Conservation (phyloP, 2,888 invertebrate species). For the Nesidiocoris tenuis region DNA sequence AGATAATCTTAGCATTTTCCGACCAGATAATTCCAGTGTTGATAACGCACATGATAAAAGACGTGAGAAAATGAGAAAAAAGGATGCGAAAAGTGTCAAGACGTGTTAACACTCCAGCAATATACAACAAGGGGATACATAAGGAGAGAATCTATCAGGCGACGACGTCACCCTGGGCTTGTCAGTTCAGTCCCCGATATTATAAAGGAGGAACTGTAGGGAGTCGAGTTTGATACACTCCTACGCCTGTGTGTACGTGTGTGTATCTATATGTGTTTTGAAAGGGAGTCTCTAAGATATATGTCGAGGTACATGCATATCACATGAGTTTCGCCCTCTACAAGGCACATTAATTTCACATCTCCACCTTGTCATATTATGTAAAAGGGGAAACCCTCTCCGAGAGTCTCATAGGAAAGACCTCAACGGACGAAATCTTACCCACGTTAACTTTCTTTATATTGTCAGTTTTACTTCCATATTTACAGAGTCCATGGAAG, state of each 20-base stretch:
- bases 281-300: not conserved
- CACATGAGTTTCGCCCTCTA: conserved; percentile 29
- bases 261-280: not conserved
- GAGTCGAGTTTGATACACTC: not conserved
- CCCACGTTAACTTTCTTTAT: not conserved
- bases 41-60: too few species aligned
- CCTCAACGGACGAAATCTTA: not conserved
- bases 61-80: too few species aligned
- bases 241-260: not conserved
- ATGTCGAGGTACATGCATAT: conserved; percentile 28
- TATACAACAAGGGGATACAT: not conserved
- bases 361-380: conserved; percentile 38
- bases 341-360: conserved; percentile 36
- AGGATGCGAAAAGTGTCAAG: not conserved
- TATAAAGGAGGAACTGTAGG: not conserved
- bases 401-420: conserved; percentile 11
- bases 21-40: too few species aligned
- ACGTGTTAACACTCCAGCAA: not conserved
- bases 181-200: not conserved
- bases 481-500: too few species aligned
- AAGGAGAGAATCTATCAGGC: not conserved
- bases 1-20: too few species aligned
- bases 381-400: conserved; percentile 9
- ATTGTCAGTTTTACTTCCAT: too few species aligned
- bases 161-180: not conserved